Conservation (phyloP, 2,888 invertebrate species). For the Monopis laevigella region DNA sequence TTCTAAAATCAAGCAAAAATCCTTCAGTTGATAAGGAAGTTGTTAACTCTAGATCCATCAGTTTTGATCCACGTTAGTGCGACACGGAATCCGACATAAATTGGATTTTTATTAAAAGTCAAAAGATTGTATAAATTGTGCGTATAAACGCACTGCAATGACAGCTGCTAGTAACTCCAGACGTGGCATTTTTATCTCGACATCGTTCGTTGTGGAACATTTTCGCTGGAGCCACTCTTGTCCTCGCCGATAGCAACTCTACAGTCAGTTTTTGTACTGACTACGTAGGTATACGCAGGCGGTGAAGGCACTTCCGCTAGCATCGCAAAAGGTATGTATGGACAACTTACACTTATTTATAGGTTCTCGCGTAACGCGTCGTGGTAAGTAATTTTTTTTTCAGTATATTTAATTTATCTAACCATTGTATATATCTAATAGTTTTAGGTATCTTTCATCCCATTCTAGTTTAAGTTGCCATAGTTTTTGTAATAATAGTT, state of each 20-base stretch:
- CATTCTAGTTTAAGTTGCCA: slow-evolving; percentile 1
- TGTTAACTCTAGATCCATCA: slow-evolving; percentile 10
- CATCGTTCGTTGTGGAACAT: background rate
- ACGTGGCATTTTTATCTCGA: slow-evolving; percentile 6
- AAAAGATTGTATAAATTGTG: background rate
- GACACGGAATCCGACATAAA: slow-evolving; percentile 4
- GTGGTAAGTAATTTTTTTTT: slow-evolving; percentile 1
- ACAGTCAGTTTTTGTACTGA: background rate
- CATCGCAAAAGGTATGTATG: slow-evolving; percentile 10
- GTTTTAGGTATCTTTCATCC: slow-evolving; percentile 3
- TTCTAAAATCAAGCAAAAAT: slow-evolving; percentile 10
- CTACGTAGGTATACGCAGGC: slow-evolving; percentile 10
- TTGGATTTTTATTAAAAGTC: background rate
- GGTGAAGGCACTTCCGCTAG: slow-evolving; percentile 1
- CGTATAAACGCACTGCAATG: slow-evolving; percentile 7
- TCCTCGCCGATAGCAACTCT: slow-evolving; percentile 3
- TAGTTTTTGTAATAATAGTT: slow-evolving; percentile 10
- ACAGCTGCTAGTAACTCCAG: slow-evolving; percentile 12
- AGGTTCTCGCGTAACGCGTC: background rate
- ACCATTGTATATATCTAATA: background rate
- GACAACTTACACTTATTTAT: background rate
- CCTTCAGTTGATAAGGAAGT: slow-evolving; percentile 3
- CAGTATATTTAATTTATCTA: background rate
- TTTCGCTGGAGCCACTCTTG: slow-evolving; percentile 8
- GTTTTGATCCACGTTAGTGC: slow-evolving; percentile 7